Base-by-base conservation (phyloP, 1,140 invertebrate species). In the Ceratoteleas bidentatus region DNA sequence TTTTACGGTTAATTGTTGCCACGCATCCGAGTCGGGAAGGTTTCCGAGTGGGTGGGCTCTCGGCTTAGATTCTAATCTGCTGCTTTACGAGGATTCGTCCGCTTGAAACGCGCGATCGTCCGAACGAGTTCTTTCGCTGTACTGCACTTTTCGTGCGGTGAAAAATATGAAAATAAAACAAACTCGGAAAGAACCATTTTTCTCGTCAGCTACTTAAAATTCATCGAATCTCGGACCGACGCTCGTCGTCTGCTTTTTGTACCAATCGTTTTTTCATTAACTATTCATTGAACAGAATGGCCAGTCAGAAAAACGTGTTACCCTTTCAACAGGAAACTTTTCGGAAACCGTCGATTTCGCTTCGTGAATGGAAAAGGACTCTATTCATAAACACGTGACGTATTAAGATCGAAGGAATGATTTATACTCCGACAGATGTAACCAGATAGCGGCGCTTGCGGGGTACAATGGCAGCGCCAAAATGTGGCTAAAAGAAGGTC, bases 1-100 rank as follows among this genome's bases (percentile, higher is more conserved):
- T 86, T 88, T 87, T 87, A 87, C 86, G 79, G 86, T 87, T 89
- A 89, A 89, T 88, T 88, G 87, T 88, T 86, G 84, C 84, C 82
- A 83, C 72, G 84, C 40, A 81, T 70, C 61, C 58, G 65, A 76
- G 57, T 53, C 66, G 34, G 74, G 72, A 76, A 81, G 79, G 40
- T 81, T 84, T 85, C 87, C 54, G 88, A 87, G 88, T 90, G 86
- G 88, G 88, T 90, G 88, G 88, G 87, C 88, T 87, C 82, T 69
- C 75, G 76, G 56, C 69, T 86, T 85, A 90, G 88, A 89, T 90
- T 79, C 87, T 88, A 89, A 90, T 90, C 88, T 89, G 83, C 69
- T 88, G 81, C 72, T 88, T 89, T 88, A 88, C 86, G 87, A 86
- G 86, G 78, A 89, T 83, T 87, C 64, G 84, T 68, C 81, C 81